phyloP scores from a whole-genome alignment of 2,888 invertebrate genomes.

The Tuberolachnus salignus region DNA sequence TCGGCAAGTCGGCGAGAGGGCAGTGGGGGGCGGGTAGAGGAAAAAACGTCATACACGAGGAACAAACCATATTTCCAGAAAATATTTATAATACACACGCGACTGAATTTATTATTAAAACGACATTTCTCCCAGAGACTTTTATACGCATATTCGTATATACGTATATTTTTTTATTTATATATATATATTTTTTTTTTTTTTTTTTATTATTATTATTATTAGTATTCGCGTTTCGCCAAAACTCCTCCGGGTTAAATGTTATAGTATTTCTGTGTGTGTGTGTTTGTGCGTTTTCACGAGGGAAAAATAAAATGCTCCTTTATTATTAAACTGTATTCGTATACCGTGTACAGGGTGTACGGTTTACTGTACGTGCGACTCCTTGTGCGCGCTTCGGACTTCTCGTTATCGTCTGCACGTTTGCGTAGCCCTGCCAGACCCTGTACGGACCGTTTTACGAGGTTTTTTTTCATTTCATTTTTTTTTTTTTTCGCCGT shows the following conservation, averaged over 20 bases:
- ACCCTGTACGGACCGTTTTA: too few relatives aligned
- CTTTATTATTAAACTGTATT: slow-evolving; percentile 21
- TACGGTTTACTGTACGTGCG: too few relatives aligned
- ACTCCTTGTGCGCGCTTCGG: too few relatives aligned
- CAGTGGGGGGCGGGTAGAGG: not conserved
- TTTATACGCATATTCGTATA: slow-evolving; percentile 1
- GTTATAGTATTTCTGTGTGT: slow-evolving; percentile 16
- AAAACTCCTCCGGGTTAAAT: slow-evolving; percentile 42
- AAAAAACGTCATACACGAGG: slow-evolving; percentile 52
- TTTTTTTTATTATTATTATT: slow-evolving; percentile 32
- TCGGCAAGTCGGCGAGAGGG: not conserved
- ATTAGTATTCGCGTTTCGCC: slow-evolving; percentile 23
- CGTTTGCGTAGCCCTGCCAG: too few relatives aligned
- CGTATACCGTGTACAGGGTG: too few relatives aligned
- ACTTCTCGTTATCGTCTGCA: too few relatives aligned
- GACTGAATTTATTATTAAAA: slow-evolving; percentile 56
- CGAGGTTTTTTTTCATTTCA: not conserved
- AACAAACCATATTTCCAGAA: slow-evolving; percentile 55
- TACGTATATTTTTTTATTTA: not conserved
- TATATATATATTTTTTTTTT: slow-evolving; percentile 3
- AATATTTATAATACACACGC: slow-evolving; percentile 56
- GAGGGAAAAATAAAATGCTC: slow-evolving; percentile 3
- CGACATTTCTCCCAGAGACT: slow-evolving; percentile 27
- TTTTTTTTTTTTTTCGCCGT: not conserved
- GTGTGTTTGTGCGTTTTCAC: slow-evolving; percentile 1